Conservation (phyloP, 2,888 invertebrate species). For the Lobophora halterata region DNA sequence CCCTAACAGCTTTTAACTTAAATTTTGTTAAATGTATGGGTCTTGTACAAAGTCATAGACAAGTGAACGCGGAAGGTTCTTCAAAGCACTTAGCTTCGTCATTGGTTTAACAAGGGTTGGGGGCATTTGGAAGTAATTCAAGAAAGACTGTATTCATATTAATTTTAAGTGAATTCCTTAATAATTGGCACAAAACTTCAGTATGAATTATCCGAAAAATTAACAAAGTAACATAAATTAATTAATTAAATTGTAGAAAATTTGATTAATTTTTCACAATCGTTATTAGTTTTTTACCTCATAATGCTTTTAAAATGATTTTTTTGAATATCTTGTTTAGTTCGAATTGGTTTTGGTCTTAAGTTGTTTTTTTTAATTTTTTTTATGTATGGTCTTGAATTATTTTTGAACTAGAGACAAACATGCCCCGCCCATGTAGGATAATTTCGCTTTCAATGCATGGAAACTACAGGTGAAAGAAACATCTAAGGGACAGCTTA, state of each 20-base stretch:
- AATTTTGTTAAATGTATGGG: conserved; percentile 19
- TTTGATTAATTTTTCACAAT: no score
- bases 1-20: conserved; percentile 65
- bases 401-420: conserved; percentile 23
- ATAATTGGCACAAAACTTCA: no score
- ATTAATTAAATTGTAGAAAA: no score
- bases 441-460: conserved; percentile 64
- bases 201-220: no score
- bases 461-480: conserved; percentile 69
- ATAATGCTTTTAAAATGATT: no score
- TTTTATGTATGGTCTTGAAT: no score
- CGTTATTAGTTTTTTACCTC: no score
- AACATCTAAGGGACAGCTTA: conserved; percentile 58
- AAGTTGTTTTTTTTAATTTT: no score
- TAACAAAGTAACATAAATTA: no score
- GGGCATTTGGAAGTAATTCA: conserved; percentile 20
- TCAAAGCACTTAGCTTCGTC: conserved; percentile 21
- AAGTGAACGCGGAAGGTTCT: conserved; percentile 18
- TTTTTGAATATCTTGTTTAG: no score
- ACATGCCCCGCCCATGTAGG: conserved; percentile 22
- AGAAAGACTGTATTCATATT: neutral
- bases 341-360: no score
- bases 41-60: conserved; percentile 19
- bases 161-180: neutral
- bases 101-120: conserved; percentile 18